Evolutionary conservation across 1,140 invertebrate species (phyloP), one percentile per base, ranked within the genome.

Genomic region (Drosophila ohnishii): DNA sequence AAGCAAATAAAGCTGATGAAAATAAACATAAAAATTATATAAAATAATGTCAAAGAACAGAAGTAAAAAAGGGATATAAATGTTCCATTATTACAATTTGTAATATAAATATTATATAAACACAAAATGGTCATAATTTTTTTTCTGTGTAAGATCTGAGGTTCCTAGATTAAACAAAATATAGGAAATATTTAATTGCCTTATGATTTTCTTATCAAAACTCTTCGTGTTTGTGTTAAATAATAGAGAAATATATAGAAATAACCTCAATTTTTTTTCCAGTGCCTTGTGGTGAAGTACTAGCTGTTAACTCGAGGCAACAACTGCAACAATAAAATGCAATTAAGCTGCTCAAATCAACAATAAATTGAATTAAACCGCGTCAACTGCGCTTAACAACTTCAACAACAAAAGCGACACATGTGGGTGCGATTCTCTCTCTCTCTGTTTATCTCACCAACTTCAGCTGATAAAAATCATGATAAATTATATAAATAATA

Each of bases 311-410:
- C 55, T 45, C 19, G 56, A 37, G 57, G 62, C 56, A 55, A 53
- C 55, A 53, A 57, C 10, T 63, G 74, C 58, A 77, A 73, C 78
- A 76, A 80, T 76, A 45, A 82, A 86, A 87, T 86, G 79, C 78
- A 86, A 87, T 86, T 86, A 86, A 72, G 75, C 79, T 64, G 66
- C 83, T 65, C 76, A 65, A 83, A 82, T 79, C 83, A 86, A 80
- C 66, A 60, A 81, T 77, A 83, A 86, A 86, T 86, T 86, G 79
- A 86, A 87, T 86, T 87, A 86, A 86, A 87, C 59, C 76, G 84
- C 82, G 78, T 66, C 58, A 78, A 75, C 64, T 63, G 51, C 57
- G 67, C 45, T 67, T 53, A 67, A 28, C 74, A 42, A 34, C 55
- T 61, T 30, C 55, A 60, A 35, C 51, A 51, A 25, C 50, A 22